These are phyloP conservation scores for Tenthredo livida DNA, from an alignment of 2,888 invertebrate species.

Conservation along the genomic window DNA sequence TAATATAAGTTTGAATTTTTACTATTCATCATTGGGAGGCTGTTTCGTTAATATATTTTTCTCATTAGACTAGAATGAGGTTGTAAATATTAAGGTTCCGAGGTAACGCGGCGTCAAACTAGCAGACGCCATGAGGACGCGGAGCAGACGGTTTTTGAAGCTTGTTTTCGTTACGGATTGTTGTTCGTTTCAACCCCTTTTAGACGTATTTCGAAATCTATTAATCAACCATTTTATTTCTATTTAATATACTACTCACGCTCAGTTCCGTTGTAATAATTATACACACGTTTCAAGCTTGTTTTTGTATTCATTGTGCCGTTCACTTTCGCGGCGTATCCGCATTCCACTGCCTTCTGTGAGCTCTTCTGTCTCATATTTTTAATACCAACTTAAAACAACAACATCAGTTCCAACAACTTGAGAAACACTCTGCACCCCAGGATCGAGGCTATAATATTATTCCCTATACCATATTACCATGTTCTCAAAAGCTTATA, in stretches of 20 bases:
- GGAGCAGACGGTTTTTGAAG: conserved; percentile 77
- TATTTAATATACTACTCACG: conserved; percentile 54
- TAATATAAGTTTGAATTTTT: neutral
- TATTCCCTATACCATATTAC: neutral
- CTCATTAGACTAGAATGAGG: neutral
- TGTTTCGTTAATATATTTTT: neutral
- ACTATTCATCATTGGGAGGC: neutral
- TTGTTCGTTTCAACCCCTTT: conserved; percentile 4
- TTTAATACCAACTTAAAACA: neutral
- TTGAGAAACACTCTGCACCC: neutral
- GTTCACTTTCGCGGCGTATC: conserved; percentile 69
- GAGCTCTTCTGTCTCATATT: conserved; percentile 42
- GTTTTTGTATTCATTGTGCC: conserved; percentile 70
- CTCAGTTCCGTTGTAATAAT: conserved; percentile 69
- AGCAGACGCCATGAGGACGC: conserved; percentile 78
- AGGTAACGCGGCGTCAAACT: conserved; percentile 69
- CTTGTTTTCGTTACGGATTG: conserved; percentile 53
- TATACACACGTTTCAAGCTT: conserved; percentile 66
- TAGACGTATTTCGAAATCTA: neutral
- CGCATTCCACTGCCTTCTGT: conserved; percentile 71
- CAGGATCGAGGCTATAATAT: neutral
- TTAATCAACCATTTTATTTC: neutral
- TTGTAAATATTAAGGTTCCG: conserved; percentile 23
- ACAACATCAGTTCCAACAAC: neutral
- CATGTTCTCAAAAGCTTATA: too few relatives aligned